Percentiles rank a stretch among this genome's conserved stretches.
Evolutionary conservation across 2,113 vertebrate genomes (phyloP).

Genomic region (Campylorhamphus procurvoides): DNA sequence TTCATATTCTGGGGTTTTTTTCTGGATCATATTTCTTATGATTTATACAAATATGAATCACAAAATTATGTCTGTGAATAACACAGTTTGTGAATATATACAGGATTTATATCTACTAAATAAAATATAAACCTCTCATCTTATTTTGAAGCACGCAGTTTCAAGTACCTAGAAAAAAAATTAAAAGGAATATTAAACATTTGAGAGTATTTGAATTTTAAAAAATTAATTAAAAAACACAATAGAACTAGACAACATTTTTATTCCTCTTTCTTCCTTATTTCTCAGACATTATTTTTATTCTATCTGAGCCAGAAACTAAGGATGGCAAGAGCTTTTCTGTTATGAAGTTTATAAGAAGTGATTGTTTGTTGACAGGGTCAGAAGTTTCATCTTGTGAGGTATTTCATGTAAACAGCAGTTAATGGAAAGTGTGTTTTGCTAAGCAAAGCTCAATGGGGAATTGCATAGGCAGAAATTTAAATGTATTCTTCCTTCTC

Average conservation of each 20-base stretch:
- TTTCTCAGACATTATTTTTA: background rate
- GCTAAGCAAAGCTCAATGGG: background rate
- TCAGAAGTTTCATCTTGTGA: background rate
- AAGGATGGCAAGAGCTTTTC: background rate
- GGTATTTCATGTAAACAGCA: background rate
- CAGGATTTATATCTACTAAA: background rate
- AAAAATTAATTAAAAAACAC: background rate
- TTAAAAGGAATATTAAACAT: background rate
- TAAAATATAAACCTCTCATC: background rate
- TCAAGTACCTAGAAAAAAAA: background rate
- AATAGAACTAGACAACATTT: background rate
- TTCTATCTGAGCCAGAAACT: background rate
- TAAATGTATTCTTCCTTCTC: background rate
- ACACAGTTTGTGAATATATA: background rate
- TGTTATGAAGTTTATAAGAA: background rate
- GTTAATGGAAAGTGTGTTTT: background rate
- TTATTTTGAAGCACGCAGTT: background rate
- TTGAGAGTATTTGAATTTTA: background rate
- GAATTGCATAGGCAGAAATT: background rate
- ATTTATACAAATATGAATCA: background rate
- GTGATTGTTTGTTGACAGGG: background rate
- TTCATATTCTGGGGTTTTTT: background rate
- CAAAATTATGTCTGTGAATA: background rate
- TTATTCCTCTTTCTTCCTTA: background rate
- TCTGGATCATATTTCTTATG: background rate